Evolutionary conservation across 2,888 invertebrate species (phyloP), one percentile per base, ranked within the genome.

Genomic region (Prenolepis imparis): DNA sequence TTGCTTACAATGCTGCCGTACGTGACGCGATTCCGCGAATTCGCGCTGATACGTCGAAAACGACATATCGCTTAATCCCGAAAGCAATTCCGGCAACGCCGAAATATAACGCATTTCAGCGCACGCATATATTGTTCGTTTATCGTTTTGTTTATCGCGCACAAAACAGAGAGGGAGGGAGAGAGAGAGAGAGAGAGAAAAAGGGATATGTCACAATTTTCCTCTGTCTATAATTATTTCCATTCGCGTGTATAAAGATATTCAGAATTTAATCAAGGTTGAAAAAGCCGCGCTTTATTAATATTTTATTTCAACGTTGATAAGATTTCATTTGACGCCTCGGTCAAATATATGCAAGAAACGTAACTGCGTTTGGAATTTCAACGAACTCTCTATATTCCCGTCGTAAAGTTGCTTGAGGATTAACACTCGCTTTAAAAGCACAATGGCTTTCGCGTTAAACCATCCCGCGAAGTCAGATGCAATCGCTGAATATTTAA

Each of bases 11-110:
- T 83, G 61, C 39, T 57, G 57, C 6, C 61, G 44, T 52, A 64
- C 83, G 80, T 81, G 80, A 83, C 52, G 68, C 80, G 83, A 70
- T 82, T 84, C 70, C 24, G 36, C 81, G 72, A 72, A 66, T 64
- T 48, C 78, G 55, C 78, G 55, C 39, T 77, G 82, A 78, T 66
- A 57, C 9, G 28, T 21, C 64, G 11, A 66, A 66, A 66, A 55
- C 57, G 66, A 75, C 36, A 48, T 75, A 82, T 66, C 66, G 82
- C 66, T 78, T 67, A 77, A 82, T 78, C 44, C 41, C 57, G 44
- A 57, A 72, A 78, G 57, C 70, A 72, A 78, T 78, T 32, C 57
- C 59, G 21, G 18, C 24, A 52, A 75, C 8, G 55, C 11, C 21
- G 70, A 70, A 72, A 68, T 68, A 44, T 67, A 55, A 3, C 44